These are phyloP conservation scores for Lytechinus pictus DNA, from an alignment of 35 echinoderm and acorn worm species.

Conservation along the genomic window DNA sequence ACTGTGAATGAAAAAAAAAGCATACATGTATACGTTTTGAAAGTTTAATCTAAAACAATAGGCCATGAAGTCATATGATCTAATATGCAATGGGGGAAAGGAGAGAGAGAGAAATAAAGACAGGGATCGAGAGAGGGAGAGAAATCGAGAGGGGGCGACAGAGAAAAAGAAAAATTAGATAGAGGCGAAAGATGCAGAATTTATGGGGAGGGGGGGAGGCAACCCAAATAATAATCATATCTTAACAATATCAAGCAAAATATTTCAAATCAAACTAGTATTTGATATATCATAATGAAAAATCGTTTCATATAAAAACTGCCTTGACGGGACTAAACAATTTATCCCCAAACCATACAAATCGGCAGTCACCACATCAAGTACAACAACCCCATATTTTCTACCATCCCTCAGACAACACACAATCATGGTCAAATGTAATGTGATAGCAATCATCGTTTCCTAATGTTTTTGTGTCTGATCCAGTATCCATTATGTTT, in stretches of 20 bases:
- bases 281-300: too few relatives aligned
- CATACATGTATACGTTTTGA: too few relatives aligned
- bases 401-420: background rate
- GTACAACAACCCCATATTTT: background rate
- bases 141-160: background rate
- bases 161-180: background rate
- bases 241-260: too few relatives aligned
- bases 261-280: too few relatives aligned
- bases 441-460: background rate
- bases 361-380: background rate
- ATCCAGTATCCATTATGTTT: background rate
- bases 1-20: too few relatives aligned
- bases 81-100: background rate
- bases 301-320: too few relatives aligned
- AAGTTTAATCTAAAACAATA: too few relatives aligned
- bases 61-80: background rate
- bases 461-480: constrained; percentile 3
- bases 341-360: background rate
- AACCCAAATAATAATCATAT: too few relatives aligned
- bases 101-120: background rate
- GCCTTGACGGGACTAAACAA: background rate
- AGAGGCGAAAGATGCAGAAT: background rate
- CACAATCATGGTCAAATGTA: background rate
- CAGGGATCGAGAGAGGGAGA: background rate
- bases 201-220: background rate